A percentile compares a stretch with the other conserved stretches of the same genome.
phyloP scores from a whole-genome alignment of 2,888 invertebrate genomes.

The Corbicula japonica region DNA sequence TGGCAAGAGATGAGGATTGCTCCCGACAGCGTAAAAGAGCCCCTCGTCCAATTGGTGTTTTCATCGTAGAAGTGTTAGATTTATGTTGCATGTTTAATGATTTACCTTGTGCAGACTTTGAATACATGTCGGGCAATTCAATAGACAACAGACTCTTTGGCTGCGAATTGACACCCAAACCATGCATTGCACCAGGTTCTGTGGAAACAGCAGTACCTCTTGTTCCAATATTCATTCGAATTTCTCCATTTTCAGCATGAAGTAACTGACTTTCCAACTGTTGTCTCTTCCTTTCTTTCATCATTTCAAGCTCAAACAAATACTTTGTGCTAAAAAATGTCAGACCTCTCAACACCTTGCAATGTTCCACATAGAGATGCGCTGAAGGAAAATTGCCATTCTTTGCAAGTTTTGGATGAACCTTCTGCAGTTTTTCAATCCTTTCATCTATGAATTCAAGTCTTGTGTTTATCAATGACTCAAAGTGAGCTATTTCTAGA shows the following conservation, averaged over 20 bases:
- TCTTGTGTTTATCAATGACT: slow-evolving; percentile 12
- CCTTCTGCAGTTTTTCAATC: not conserved
- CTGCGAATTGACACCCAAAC: no score
- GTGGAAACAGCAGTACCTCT: not conserved
- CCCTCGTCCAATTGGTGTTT: not conserved
- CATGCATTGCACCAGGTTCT: not conserved
- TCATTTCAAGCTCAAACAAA: not conserved
- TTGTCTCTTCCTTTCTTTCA: not conserved
- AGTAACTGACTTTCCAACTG: not conserved
- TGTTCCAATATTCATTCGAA: slow-evolving; percentile 5
- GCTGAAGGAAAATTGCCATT: slow-evolving; percentile 3
- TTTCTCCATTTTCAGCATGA: not conserved
- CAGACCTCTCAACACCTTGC: slow-evolving; percentile 5
- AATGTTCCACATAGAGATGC: slow-evolving; percentile 8
- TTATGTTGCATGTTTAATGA: not conserved
- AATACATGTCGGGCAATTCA: not conserved
- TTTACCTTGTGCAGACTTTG: not conserved
- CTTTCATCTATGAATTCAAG: slow-evolving; percentile 3
- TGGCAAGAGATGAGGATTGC: not conserved
- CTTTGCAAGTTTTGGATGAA: slow-evolving; percentile 6
- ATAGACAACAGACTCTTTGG: no score
- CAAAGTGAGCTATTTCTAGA: slow-evolving; percentile 37
- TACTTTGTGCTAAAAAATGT: slow-evolving; percentile 6
- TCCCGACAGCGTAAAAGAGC: not conserved
- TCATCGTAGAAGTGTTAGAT: not conserved